Evolutionary conservation across 2,888 invertebrate species (phyloP).

Genomic region (Diarsia rubi): DNA sequence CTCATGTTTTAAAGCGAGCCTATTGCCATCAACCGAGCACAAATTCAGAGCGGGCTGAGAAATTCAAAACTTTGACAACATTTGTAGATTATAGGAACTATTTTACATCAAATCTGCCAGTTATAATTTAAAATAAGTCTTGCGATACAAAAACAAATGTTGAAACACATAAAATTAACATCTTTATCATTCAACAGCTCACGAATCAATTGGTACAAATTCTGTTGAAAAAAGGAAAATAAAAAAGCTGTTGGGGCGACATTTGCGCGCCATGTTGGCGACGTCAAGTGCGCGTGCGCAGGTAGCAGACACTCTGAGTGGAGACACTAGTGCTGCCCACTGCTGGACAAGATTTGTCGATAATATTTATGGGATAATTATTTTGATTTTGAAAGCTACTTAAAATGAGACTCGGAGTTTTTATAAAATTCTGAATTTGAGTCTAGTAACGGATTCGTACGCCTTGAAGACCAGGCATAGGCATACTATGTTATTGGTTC

Average conservation of each 20-base stretch:
- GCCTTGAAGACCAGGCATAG: not conserved
- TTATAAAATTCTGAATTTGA: too few relatives aligned
- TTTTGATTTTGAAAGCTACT: not conserved
- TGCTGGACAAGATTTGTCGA: not conserved
- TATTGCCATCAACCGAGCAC: not conserved
- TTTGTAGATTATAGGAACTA: not conserved
- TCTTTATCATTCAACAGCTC: slow-evolving; percentile 63
- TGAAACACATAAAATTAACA: slow-evolving; percentile 36
- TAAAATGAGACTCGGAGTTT: not conserved
- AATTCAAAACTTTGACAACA: not conserved
- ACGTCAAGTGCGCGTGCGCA: slow-evolving; percentile 77
- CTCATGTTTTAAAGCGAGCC: not conserved
- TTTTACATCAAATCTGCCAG: not conserved
- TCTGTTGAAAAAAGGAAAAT: slow-evolving; percentile 62
- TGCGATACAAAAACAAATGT: not conserved
- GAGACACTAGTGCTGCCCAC: slow-evolving; percentile 56
- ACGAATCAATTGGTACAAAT: slow-evolving; percentile 68
- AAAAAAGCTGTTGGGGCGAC: slow-evolving; percentile 67
- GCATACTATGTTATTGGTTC: not conserved
- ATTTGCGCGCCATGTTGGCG: slow-evolving; percentile 78
- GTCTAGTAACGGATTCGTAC: not conserved
- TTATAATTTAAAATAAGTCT: not conserved
- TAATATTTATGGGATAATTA: not conserved
- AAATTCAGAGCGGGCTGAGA: not conserved
- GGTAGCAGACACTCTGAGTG: slow-evolving; percentile 70